phyloP scores from a whole-genome alignment of 2,113 vertebrate genomes.

The Plotosus lineatus region DNA sequence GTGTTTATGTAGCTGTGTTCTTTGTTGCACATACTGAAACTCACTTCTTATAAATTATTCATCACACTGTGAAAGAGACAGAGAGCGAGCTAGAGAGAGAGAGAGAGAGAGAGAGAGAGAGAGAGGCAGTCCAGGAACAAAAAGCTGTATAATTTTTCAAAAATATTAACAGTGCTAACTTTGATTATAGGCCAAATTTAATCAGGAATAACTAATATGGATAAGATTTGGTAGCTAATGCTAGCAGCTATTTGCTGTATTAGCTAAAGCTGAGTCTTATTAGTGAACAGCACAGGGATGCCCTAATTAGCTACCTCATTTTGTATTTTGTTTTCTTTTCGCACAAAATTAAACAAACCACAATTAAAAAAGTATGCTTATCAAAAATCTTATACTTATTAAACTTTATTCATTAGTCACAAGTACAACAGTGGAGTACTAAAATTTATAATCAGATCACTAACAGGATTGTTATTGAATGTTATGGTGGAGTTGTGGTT shows the following conservation, averaged over 20 bases:
- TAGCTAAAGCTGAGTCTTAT: not conserved
- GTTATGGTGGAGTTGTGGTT: too few species aligned
- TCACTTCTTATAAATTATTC: slow-evolving; percentile 2
- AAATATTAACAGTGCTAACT: not conserved
- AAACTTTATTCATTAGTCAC: not conserved
- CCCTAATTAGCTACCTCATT: not conserved
- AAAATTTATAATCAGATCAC: too few species aligned
- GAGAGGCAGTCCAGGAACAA: not conserved
- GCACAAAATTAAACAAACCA: not conserved
- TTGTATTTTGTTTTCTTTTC: not conserved
- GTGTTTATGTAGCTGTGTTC: not conserved
- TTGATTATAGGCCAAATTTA: too few species aligned
- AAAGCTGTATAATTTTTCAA: not conserved
- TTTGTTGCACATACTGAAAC: not conserved
- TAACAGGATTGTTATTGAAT: too few species aligned
- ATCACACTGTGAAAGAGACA: not conserved
- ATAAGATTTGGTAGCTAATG: not conserved
- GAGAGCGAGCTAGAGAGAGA: not conserved
- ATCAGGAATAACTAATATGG: not conserved
- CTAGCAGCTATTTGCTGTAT: not conserved
- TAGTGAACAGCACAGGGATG: not conserved
- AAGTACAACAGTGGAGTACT: too few species aligned
- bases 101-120: not conserved
- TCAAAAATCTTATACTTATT: not conserved
- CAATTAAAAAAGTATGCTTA: not conserved